Conservation (phyloP, 2,888 invertebrate genomes). For the Caenorhabditis afra region DNA sequence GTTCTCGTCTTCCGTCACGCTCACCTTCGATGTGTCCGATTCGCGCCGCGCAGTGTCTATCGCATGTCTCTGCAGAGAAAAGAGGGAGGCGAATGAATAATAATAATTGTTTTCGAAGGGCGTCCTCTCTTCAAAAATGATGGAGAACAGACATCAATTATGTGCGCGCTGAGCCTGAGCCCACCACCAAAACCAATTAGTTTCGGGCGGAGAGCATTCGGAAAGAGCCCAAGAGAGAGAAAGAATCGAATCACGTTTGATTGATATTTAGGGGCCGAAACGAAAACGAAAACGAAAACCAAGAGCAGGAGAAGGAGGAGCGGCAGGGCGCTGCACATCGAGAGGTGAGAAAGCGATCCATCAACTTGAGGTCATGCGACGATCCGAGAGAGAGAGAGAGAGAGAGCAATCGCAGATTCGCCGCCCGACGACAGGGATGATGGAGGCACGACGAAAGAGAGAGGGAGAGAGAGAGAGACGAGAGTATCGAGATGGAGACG, state of each 20-base stretch:
- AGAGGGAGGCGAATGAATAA: conserved; percentile 6
- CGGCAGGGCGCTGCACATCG: conserved; percentile 3
- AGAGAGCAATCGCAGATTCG: conserved; percentile 14
- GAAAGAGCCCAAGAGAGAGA: conserved; percentile 3
- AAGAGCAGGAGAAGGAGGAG: conserved; percentile 14
- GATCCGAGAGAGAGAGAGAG: too few species aligned
- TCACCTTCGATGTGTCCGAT: not conserved
- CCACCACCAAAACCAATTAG: conserved; percentile 18
- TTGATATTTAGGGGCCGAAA: conserved; percentile 32
- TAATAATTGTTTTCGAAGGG: conserved; percentile 52
- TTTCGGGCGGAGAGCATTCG: not conserved
- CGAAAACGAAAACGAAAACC: too few species aligned
- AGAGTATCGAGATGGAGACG: too few species aligned
- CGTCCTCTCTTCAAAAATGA: conserved; percentile 2
- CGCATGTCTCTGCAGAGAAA: not conserved
- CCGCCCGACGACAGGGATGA: conserved; percentile 9
- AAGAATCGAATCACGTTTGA: conserved; percentile 39
- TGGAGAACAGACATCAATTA: conserved; percentile 36
- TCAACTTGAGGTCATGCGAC: conserved; percentile 57
- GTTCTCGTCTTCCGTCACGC: conserved; percentile 21
- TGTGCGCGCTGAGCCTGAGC: not conserved
- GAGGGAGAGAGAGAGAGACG: too few species aligned
- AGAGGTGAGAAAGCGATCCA: conserved; percentile 53
- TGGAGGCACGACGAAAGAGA: not conserved
- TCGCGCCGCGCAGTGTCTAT: not conserved